Percentiles rank a stretch among this genome's conserved stretches.
phyloP scores from a whole-genome alignment of 2,888 invertebrate species.

The Vandiemenella viatica region DNA sequence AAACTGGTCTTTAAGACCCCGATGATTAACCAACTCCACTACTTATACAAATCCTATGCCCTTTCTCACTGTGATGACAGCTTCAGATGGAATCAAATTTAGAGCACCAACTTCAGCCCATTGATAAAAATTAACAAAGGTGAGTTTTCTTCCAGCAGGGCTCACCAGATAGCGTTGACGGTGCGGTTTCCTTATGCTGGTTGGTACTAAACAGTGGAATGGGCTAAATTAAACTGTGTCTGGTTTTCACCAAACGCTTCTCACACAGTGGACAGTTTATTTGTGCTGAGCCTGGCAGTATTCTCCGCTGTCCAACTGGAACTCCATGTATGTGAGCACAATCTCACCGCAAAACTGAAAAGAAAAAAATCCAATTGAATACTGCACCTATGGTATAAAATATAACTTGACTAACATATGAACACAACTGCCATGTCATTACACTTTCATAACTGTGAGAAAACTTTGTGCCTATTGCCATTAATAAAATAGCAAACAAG shows the following conservation, averaged over 20 bases:
- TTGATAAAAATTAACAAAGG: constrained; percentile 13
- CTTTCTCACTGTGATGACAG: background rate
- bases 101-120: constrained; percentile 9
- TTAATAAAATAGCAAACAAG: background rate
- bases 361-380: background rate
- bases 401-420: background rate
- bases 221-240: background rate
- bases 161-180: constrained; percentile 15
- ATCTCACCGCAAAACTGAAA: constrained; percentile 15
- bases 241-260: background rate
- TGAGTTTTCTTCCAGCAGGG: constrained; percentile 16
- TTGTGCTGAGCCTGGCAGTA: constrained; percentile 98
- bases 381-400: background rate
- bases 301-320: constrained; percentile 95
- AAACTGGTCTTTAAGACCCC: no score
- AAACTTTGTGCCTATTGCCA: no score
- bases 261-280: constrained; percentile 41
- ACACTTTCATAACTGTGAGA: no score
- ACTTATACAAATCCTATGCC: no score
- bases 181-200: constrained; percentile 9
- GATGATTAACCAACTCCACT: no score
- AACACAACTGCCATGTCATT: no score
- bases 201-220: constrained; percentile 1
- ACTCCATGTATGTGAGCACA: constrained; percentile 59
- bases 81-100: background rate